These are phyloP conservation scores for Noturus placidus DNA, from an alignment of 2,113 vertebrate species.

Conservation along the genomic window DNA sequence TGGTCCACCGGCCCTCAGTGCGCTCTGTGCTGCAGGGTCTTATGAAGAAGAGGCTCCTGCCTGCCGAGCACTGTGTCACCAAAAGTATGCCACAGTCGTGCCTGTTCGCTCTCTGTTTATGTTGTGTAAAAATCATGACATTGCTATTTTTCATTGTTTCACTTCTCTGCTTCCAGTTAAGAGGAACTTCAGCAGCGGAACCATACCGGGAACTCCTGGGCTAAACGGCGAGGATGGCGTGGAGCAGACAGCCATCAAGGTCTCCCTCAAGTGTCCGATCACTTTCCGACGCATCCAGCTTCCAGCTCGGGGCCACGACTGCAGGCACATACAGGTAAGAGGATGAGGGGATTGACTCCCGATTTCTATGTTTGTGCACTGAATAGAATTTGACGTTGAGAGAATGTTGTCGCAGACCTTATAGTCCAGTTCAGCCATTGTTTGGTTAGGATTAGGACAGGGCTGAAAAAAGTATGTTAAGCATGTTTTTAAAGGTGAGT, in stretches of 20 bases:
- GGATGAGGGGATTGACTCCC: not conserved
- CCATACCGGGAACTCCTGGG: slow-evolving; percentile 88
- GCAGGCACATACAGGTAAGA: slow-evolving; percentile 90
- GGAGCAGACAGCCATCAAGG: slow-evolving; percentile 95
- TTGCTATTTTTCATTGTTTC: not conserved
- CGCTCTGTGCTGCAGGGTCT: slow-evolving; percentile 92
- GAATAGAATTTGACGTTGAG: not conserved
- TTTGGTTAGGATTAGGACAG: not conserved
- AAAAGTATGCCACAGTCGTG: slow-evolving; percentile 80
- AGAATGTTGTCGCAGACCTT: not conserved
- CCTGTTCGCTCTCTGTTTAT: not conserved
- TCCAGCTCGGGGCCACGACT: slow-evolving; percentile 90
- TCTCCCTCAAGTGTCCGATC: slow-evolving; percentile 95
- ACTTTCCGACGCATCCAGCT: slow-evolving; percentile 96
- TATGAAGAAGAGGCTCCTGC: slow-evolving; percentile 93
- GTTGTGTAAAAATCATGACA: not conserved
- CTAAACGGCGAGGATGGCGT: slow-evolving; percentile 92
- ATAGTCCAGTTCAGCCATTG: not conserved
- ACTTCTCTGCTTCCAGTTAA: slow-evolving; percentile 75
- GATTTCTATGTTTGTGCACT: not conserved
- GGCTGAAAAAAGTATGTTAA: not conserved
- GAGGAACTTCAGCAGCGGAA: slow-evolving; percentile 92
- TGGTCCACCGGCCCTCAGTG: slow-evolving; percentile 91
- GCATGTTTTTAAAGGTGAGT: not conserved
- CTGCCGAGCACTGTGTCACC: slow-evolving; percentile 92